phyloP scores from a whole-genome alignment of 2,888 invertebrate genomes.

The Anorthoa munda region DNA sequence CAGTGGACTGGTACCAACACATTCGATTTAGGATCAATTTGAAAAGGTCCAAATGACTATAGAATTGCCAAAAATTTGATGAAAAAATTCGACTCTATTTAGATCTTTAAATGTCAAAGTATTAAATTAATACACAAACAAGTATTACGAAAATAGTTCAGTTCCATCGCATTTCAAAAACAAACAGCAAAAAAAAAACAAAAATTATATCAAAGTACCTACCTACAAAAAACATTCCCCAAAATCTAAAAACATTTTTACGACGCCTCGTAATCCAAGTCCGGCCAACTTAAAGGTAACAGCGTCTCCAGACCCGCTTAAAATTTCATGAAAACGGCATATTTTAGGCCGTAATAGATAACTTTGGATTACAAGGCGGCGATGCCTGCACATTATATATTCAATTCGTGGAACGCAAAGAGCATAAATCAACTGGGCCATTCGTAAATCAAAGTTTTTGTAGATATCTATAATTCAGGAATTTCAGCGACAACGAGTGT shows the following conservation, averaged over 20 bases:
- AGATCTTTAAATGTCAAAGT: no score
- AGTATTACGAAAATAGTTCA: no score
- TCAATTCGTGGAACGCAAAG: slow-evolving; percentile 82
- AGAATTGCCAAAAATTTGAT: neutral
- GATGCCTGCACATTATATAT: slow-evolving; percentile 78
- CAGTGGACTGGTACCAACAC: no score
- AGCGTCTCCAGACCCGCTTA: slow-evolving; percentile 55
- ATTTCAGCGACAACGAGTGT: slow-evolving; percentile 66
- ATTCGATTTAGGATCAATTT: neutral
- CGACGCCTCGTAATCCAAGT: slow-evolving; percentile 51
- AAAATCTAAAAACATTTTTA: slow-evolving; percentile 58
- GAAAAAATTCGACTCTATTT: neutral
- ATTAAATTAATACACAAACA: no score
- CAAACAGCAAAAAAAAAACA: slow-evolving; percentile 3
- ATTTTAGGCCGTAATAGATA: slow-evolving; percentile 64
- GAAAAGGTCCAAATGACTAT: neutral
- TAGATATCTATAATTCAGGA: slow-evolving; percentile 83
- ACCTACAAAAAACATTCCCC: slow-evolving; percentile 25
- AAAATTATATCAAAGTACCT: slow-evolving; percentile 40
- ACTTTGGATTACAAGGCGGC: slow-evolving; percentile 64
- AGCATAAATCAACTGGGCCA: slow-evolving; percentile 82
- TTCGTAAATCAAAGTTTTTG: slow-evolving; percentile 87
- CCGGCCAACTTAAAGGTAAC: slow-evolving; percentile 54
- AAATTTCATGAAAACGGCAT: slow-evolving; percentile 67
- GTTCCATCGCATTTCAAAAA: slow-evolving; percentile 13